phyloP scores from a whole-genome alignment of 1,140 invertebrate genomes.

The Portunus trituberculatus region DNA sequence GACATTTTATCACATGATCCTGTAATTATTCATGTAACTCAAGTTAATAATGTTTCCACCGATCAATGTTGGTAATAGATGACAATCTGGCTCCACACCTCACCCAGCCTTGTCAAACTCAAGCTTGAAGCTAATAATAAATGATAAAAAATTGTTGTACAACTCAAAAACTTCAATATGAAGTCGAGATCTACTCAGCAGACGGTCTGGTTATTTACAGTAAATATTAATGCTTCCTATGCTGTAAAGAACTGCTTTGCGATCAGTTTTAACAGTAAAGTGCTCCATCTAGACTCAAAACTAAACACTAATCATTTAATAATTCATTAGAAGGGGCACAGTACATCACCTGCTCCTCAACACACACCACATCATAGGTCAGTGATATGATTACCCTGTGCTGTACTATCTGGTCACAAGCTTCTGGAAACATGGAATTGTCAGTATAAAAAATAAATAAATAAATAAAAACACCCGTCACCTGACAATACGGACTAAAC shows the following conservation, averaged over 20 bases:
- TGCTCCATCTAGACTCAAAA: slow-evolving; percentile 45
- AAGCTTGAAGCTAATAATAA: slow-evolving; percentile 54
- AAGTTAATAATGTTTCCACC: slow-evolving; percentile 26
- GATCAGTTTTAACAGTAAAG: slow-evolving; percentile 18
- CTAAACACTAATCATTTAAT: slow-evolving; percentile 15
- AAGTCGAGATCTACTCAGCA: slow-evolving; percentile 71
- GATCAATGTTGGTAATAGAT: background rate
- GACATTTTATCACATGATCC: background rate
- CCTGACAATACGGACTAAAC: background rate
- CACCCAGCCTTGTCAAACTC: slow-evolving; percentile 6
- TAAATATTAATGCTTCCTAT: slow-evolving; percentile 70
- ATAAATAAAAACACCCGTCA: background rate
- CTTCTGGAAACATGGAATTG: slow-evolving; percentile 3
- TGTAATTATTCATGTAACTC: background rate
- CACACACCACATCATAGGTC: background rate
- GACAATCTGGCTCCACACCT: background rate
- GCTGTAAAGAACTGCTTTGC: slow-evolving; percentile 53
- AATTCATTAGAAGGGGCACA: slow-evolving; percentile 60
- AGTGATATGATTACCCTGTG: background rate
- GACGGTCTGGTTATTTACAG: slow-evolving; percentile 61
- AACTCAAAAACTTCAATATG: slow-evolving; percentile 74
- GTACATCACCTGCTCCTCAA: slow-evolving; percentile 57
- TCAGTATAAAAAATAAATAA: background rate
- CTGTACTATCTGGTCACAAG: background rate
- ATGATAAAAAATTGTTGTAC: slow-evolving; percentile 60